Conservation (phyloP, 1,140 invertebrate species). For the Cydia fagiglandana region DNA sequence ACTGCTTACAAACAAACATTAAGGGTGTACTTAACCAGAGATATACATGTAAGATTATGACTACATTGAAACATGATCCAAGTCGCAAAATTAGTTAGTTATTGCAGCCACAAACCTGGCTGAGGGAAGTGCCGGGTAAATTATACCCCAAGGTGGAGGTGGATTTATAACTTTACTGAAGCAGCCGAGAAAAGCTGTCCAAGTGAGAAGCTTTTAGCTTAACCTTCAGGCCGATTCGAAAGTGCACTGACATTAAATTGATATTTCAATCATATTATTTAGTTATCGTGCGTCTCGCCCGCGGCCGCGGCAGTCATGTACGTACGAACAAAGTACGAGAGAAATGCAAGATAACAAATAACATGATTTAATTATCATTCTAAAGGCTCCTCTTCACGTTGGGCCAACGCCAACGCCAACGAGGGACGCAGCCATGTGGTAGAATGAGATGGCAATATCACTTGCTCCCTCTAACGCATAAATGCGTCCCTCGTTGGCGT, state of each 20-base stretch:
- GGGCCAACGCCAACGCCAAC: no score
- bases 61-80: conserved; percentile 31
- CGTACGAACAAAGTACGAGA: no score
- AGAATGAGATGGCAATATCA: no score
- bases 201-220: neutral
- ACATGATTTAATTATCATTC: neutral
- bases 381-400: no score
- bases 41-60: conserved; percentile 18
- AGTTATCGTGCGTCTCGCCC: no score
- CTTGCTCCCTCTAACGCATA: no score
- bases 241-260: no score
- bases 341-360: no score
- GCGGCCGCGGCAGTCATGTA: no score
- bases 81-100: conserved; percentile 29
- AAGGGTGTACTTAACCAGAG: neutral
- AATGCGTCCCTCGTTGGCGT: no score
- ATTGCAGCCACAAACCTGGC: conserved; percentile 30
- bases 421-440: no score
- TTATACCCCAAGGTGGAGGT: conserved; percentile 33
- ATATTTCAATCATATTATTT: no score
- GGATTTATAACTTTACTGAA: conserved; percentile 36
- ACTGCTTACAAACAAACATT: neutral
- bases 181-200: conserved; percentile 5
- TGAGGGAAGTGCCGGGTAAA: conserved; percentile 33
- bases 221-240: neutral